Evolutionary conservation across 2,113 vertebrate species (phyloP).

Genomic region (Pogona vitticeps): DNA sequence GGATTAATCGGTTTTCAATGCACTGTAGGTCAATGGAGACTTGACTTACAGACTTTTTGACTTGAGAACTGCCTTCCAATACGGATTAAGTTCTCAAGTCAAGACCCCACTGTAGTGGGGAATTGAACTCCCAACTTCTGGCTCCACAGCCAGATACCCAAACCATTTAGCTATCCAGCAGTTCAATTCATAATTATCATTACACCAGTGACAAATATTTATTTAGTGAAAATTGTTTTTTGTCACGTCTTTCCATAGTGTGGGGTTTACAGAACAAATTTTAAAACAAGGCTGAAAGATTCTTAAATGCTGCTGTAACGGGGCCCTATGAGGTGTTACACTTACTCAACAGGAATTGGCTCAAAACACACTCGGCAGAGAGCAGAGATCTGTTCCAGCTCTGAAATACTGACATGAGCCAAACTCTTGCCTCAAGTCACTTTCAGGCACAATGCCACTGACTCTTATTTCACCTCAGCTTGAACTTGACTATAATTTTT

Average conservation of each 20-base stretch:
- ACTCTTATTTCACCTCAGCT: conserved; percentile 37
- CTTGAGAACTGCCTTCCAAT: no score
- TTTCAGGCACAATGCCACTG: conserved; percentile 23
- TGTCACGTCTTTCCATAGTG: background rate
- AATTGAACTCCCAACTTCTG: no score
- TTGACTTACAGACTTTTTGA: no score
- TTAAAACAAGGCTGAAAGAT: background rate
- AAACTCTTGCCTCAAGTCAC: background rate
- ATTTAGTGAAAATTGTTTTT: background rate
- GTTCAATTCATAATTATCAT: no score
- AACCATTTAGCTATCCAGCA: no score
- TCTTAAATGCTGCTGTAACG: background rate
- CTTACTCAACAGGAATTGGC: background rate
- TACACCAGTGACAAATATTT: background rate
- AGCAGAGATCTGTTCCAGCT: background rate
- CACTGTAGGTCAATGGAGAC: no score
- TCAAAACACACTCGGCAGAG: background rate
- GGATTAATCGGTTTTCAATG: no score
- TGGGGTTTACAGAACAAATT: background rate
- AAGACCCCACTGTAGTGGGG: no score
- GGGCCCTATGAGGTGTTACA: background rate
- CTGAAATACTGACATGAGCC: background rate
- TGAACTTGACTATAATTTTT: conserved; percentile 34
- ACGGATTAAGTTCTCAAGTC: no score
- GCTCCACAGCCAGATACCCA: no score